phyloP scores from a whole-genome alignment of 2,797 vertebrate species.

The Galagoides demidoff region DNA sequence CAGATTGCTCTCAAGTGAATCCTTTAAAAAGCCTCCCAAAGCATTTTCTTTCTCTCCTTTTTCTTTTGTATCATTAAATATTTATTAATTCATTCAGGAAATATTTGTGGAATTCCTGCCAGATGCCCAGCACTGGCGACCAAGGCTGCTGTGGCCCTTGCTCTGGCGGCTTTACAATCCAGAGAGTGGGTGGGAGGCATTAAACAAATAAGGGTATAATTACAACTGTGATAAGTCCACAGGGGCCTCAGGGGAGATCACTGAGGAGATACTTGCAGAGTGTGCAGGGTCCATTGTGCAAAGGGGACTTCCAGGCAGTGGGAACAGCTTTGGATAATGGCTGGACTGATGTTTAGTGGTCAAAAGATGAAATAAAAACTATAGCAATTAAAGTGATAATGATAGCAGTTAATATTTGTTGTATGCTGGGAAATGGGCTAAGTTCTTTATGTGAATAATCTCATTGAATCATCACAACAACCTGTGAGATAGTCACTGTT shows the following conservation, averaged over 20 bases:
- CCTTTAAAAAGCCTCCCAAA: background rate
- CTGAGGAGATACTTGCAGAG: background rate
- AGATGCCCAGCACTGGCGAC: background rate
- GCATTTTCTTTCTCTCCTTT: background rate
- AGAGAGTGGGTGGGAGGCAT: background rate
- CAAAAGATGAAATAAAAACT: background rate
- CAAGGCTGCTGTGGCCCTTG: background rate
- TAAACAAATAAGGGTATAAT: background rate
- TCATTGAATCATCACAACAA: background rate
- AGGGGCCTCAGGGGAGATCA: background rate
- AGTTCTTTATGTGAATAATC: background rate
- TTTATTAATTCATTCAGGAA: constrained; percentile 8
- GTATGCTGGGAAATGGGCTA: background rate
- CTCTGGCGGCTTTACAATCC: background rate
- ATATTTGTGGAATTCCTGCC: background rate
- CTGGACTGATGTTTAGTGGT: background rate
- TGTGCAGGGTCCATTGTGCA: background rate
- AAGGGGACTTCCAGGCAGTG: background rate
- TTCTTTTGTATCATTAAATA: background rate
- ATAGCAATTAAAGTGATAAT: too few relatives aligned
- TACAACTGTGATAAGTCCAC: background rate
- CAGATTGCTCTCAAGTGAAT: background rate
- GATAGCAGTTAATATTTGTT: background rate
- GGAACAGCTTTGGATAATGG: background rate
- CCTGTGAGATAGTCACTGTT: background rate